Evolutionary conservation across 2,797 vertebrate genomes (phyloP).

Genomic region (Pseudotriccus pelzelni): DNA sequence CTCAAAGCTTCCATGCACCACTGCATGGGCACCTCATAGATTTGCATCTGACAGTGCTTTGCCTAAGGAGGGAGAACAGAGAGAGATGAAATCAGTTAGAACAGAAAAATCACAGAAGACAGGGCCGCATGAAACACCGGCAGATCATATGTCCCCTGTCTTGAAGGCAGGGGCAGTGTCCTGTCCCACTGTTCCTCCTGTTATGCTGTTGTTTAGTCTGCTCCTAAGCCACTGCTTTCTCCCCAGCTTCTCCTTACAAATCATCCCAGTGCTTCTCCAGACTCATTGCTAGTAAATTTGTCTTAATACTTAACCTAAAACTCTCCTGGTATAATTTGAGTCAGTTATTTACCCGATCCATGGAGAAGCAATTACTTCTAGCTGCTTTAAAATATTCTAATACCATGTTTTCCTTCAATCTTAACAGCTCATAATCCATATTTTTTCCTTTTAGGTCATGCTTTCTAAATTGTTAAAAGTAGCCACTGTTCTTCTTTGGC

Average conservation of each 20-base stretch:
- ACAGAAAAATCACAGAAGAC: background rate
- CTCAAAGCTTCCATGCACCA: background rate
- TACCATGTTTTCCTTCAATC: background rate
- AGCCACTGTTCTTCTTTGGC: background rate
- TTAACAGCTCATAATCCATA: background rate
- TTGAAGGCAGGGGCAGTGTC: background rate
- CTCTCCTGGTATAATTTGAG: background rate
- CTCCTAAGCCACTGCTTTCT: background rate
- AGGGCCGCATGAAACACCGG: background rate
- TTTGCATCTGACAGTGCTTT: background rate
- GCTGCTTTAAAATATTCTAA: background rate
- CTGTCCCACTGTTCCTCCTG: background rate
- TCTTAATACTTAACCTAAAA: background rate
- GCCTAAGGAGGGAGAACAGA: background rate
- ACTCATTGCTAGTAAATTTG: background rate
- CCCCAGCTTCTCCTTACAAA: background rate
- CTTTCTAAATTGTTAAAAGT: background rate
- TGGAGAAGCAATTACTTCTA: background rate
- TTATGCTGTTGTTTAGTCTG: fast-evolving
- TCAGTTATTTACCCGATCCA: background rate
- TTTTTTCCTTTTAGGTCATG: background rate
- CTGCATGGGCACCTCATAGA: background rate
- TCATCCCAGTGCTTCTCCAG: background rate
- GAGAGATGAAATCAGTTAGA: background rate
- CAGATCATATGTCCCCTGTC: fast-evolving